Percentiles rank a stretch among this genome's conserved stretches.
Conservation (phyloP, 2,888 invertebrate species). For the Tupiocoris notatus region DNA sequence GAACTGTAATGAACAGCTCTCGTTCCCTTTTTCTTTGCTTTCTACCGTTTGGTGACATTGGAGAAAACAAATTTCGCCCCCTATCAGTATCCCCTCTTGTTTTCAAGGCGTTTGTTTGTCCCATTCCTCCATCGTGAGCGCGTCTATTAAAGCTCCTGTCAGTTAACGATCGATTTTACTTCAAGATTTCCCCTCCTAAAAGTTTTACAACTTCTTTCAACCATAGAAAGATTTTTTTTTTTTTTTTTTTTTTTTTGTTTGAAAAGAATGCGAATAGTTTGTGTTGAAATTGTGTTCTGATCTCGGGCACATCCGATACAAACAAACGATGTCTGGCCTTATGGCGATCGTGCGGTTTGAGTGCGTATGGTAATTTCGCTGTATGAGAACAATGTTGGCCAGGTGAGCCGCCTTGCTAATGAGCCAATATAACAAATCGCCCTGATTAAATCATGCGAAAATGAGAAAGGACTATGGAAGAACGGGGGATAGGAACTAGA, state of each 20-base stretch:
- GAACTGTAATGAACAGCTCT: neutral
- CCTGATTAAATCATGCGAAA: neutral
- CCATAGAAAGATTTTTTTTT: too few species aligned
- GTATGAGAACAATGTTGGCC: too few species aligned
- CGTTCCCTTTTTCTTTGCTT: neutral
- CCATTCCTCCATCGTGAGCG: neutral
- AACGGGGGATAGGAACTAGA: neutral
- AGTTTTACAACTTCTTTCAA: neutral
- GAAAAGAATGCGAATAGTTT: neutral
- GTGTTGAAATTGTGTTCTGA: neutral
- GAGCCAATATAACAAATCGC: neutral
- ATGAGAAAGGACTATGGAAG: neutral
- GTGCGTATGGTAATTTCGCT: neutral
- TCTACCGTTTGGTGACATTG: neutral
- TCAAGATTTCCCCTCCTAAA: neutral
- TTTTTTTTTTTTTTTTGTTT: neutral
- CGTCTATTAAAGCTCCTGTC: neutral
- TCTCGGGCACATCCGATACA: too few species aligned
- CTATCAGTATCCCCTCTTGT: neutral
- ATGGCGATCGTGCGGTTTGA: too few species aligned
- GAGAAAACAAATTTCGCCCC: conserved; percentile 19
- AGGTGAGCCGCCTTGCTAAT: neutral
- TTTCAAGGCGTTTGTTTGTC: conserved; percentile 22
- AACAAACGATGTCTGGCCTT: too few species aligned
- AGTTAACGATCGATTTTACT: neutral